These are phyloP conservation scores for Chiloscyllium punctatum DNA, from an alignment of 2,797 vertebrate species.

Conservation along the genomic window DNA sequence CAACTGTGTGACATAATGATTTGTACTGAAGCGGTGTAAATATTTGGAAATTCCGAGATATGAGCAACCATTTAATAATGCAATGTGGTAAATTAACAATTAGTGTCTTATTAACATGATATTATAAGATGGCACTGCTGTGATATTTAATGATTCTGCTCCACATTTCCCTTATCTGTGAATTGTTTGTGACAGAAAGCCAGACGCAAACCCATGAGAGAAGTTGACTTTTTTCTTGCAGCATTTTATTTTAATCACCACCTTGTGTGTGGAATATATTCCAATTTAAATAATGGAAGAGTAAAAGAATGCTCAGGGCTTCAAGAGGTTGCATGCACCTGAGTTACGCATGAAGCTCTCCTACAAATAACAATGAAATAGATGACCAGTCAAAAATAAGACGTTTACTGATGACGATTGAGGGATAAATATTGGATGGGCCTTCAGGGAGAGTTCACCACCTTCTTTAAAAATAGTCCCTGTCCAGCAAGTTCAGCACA, in stretches of 20 bases:
- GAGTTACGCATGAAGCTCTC: neutral
- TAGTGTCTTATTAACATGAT: constrained; percentile 13
- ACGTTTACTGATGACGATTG: neutral
- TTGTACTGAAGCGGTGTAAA: neutral
- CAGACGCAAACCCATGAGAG: neutral
- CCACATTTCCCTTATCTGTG: neutral
- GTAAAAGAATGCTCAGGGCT: neutral
- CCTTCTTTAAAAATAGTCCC: neutral
- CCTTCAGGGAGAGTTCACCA: neutral
- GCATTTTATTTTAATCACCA: neutral
- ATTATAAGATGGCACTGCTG: constrained; percentile 19
- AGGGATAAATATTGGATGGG: neutral
- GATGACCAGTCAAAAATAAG: neutral
- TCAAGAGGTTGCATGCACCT: neutral
- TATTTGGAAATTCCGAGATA: neutral
- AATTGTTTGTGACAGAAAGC: neutral
- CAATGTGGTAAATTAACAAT: constrained; percentile 17
- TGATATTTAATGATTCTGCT: neutral
- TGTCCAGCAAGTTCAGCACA: neutral
- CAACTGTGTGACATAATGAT: neutral
- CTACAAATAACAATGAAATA: neutral
- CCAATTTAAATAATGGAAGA: neutral
- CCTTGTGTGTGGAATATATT: neutral
- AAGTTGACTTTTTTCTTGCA: neutral
- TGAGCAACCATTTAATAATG: neutral